phyloP scores from a whole-genome alignment of 2,888 invertebrate species.

The Drosophila demipolita region DNA sequence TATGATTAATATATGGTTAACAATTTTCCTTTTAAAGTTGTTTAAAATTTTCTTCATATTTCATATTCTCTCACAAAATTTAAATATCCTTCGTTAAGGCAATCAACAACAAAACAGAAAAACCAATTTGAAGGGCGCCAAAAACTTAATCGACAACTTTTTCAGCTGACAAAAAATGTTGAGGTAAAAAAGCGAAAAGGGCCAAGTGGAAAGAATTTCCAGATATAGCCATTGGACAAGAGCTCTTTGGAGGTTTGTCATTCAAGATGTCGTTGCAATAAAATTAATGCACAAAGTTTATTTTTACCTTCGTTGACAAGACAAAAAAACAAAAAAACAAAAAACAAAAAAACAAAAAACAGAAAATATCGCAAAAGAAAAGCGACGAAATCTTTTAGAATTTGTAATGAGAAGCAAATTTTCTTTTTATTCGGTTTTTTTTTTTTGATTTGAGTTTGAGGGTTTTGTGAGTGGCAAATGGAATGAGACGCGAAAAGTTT shows the following conservation, averaged over 20 bases:
- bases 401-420: slow-evolving; percentile 68
- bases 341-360: neutral
- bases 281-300: slow-evolving; percentile 80
- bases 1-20: no score
- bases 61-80: no score
- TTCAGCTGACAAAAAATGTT: slow-evolving; percentile 52
- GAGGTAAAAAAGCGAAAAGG: slow-evolving; percentile 13
- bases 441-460: slow-evolving; percentile 61
- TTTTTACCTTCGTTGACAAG: slow-evolving; percentile 38
- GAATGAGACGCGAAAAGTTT: slow-evolving; percentile 68
- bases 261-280: slow-evolving; percentile 75
- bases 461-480: slow-evolving; percentile 18
- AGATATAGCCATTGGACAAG: slow-evolving; percentile 22
- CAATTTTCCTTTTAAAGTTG: no score
- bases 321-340: slow-evolving; percentile 2
- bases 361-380: neutral
- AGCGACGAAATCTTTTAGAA: slow-evolving; percentile 60
- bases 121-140: slow-evolving; percentile 55
- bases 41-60: no score
- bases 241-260: slow-evolving; percentile 60
- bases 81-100: neutral
- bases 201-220: neutral
- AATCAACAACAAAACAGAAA: slow-evolving; percentile 15
- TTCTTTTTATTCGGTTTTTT: slow-evolving; percentile 9
- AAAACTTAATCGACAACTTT: slow-evolving; percentile 81